A percentile compares a stretch with the other conserved stretches of the same genome.
These are phyloP conservation scores for Epicauta chinensis DNA, from an alignment of 1,140 invertebrate genomes.

Conservation along the genomic window DNA sequence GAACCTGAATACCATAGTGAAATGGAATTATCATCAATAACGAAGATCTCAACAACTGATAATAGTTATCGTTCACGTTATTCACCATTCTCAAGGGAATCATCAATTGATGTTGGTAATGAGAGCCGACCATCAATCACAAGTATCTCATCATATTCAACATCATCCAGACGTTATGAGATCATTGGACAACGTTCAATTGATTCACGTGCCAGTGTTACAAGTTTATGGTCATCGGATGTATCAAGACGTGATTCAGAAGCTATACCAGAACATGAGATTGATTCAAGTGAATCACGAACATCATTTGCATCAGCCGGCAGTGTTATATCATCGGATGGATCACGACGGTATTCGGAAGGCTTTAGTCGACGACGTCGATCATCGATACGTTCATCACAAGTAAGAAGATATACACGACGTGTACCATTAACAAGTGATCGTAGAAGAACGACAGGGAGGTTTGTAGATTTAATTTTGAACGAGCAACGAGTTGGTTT, in stretches of 20 bases:
- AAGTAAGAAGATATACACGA: conserved; percentile 39
- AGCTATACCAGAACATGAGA: conserved; percentile 41
- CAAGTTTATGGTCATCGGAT: conserved; percentile 40
- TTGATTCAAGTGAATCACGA: conserved; percentile 36
- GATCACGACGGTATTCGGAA: conserved; percentile 41
- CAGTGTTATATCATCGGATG: conserved; percentile 33
- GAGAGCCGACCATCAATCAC: conserved; percentile 40
- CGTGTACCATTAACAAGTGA: conserved; percentile 41
- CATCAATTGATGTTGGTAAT: conserved; percentile 39
- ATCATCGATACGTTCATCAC: conserved; percentile 34
- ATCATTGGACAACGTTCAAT: conserved; percentile 42
- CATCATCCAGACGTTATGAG: conserved; percentile 39
- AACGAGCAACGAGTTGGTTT: too few relatives aligned
- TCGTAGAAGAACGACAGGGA: conserved; percentile 43
- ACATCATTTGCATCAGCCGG: conserved; percentile 34
- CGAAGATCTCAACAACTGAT: conserved; percentile 32
- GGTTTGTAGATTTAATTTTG: too few relatives aligned
- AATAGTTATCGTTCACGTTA: conserved; percentile 29
- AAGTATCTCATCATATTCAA: conserved; percentile 40
- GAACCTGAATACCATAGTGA: conserved; percentile 36
- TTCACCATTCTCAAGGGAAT: conserved; percentile 38
- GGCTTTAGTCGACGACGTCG: conserved; percentile 25
- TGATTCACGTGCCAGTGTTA: conserved; percentile 39
- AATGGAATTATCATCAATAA: conserved; percentile 27
- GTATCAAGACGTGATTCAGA: conserved; percentile 40